These are phyloP conservation scores for Shinisaurus crocodilurus DNA, from an alignment of 2,113 vertebrate species.

Conservation along the genomic window DNA sequence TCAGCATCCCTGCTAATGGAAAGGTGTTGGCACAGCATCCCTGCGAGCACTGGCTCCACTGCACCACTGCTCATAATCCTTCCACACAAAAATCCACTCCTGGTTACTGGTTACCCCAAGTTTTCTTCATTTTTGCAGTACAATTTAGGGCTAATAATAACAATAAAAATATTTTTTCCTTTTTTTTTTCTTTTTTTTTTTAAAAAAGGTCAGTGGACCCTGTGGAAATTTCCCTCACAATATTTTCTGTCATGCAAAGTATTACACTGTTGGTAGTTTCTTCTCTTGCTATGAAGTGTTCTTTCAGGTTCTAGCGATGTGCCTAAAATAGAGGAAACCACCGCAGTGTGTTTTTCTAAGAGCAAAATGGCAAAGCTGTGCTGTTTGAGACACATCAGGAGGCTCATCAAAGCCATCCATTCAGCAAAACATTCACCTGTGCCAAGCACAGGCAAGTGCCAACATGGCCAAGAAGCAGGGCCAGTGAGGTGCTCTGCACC, in stretches of 20 bases:
- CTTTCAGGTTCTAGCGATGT: slow-evolving; percentile 56
- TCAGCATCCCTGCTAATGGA: too few relatives aligned
- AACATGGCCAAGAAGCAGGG: rapidly evolving
- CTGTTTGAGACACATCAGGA: slow-evolving; percentile 16
- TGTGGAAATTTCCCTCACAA: slow-evolving; percentile 70
- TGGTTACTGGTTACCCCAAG: not conserved
- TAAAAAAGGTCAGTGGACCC: not conserved
- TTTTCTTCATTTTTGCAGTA: not conserved
- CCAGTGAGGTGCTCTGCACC: not conserved
- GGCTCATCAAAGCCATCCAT: slow-evolving; percentile 27
- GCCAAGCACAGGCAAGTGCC: slow-evolving; percentile 49
- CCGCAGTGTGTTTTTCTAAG: slow-evolving; percentile 44
- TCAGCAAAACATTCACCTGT: slow-evolving; percentile 32
- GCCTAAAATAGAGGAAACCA: slow-evolving; percentile 67
- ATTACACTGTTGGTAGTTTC: slow-evolving; percentile 65
- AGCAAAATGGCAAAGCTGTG: slow-evolving; percentile 23
- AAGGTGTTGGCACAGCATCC: too few relatives aligned
- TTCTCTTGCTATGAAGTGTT: slow-evolving; percentile 48
- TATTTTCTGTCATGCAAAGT: slow-evolving; percentile 48
- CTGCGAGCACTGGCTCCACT: not conserved
- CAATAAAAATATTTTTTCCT: not conserved
- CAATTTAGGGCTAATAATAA: not conserved
- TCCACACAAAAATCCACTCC: not conserved
- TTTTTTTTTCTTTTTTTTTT: not conserved
- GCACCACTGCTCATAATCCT: not conserved